These are phyloP conservation scores for Ormyrus nitidulus DNA, from an alignment of 2,888 invertebrate species.

Conservation along the genomic window DNA sequence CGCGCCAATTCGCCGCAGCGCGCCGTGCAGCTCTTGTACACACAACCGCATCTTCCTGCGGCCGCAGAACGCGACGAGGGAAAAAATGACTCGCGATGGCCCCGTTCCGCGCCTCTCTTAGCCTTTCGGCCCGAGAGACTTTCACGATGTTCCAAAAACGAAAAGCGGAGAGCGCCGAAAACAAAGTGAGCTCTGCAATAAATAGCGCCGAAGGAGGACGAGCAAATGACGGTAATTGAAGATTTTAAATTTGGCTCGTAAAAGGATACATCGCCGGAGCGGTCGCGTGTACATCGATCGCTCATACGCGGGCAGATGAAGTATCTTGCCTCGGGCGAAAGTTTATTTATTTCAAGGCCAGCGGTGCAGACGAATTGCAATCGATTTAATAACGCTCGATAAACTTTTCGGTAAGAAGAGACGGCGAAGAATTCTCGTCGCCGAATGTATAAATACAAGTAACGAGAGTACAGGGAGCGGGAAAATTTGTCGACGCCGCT, in stretches of 20 bases:
- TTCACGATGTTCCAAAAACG: constrained; percentile 5
- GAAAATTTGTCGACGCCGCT: background rate
- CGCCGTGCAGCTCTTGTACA: background rate
- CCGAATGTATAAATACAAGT: background rate
- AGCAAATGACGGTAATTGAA: constrained; percentile 34
- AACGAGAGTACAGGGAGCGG: background rate
- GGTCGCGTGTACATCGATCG: constrained; percentile 10
- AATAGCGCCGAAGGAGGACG: background rate
- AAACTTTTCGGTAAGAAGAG: background rate
- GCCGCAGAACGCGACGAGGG: constrained; percentile 45
- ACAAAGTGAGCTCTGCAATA: background rate
- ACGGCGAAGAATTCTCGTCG: background rate
- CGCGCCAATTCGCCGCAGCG: constrained; percentile 37
- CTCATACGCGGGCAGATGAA: constrained; percentile 8
- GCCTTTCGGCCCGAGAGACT: background rate
- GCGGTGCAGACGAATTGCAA: background rate
- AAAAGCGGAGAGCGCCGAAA: background rate
- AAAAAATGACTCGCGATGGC: background rate
- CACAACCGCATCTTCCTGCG: background rate
- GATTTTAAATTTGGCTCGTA: constrained; percentile 29
- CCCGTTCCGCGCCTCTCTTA: background rate
- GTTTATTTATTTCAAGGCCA: constrained; percentile 49
- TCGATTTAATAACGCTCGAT: constrained; percentile 16
- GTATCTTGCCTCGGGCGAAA: constrained; percentile 35
- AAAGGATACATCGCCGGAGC: background rate